Evolutionary conservation across 2,888 invertebrate genomes (phyloP).

Genomic region (Cotesia congregata): DNA sequence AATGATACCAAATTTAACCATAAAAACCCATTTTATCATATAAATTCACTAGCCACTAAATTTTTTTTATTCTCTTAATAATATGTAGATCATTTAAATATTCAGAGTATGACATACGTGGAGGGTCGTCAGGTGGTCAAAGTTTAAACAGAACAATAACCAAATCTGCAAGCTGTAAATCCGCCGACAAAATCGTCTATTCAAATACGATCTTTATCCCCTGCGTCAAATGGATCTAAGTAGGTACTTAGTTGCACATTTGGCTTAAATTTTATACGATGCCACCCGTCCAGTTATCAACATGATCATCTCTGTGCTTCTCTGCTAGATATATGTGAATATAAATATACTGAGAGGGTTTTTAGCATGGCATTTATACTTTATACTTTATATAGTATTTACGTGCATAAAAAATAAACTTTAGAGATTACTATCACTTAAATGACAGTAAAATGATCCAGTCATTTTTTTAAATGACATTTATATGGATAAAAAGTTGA

Average conservation of each 20-base stretch:
- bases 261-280: conserved; percentile 62
- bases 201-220: conserved; percentile 66
- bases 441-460: no score
- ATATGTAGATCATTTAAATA: conserved; percentile 41
- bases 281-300: conserved; percentile 42
- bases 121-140: conserved; percentile 64
- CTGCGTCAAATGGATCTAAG: conserved; percentile 63
- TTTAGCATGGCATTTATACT: not conserved
- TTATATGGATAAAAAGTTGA: no score
- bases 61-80: no score
- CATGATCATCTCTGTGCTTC: conserved; percentile 24
- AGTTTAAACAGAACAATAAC: conserved; percentile 61
- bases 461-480: no score
- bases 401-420: no score
- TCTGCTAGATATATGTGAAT: not conserved
- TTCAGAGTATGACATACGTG: conserved; percentile 38
- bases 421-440: no score
- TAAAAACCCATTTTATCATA: no score
- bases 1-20: no score
- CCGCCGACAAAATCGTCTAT: conserved; percentile 62
- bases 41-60: no score
- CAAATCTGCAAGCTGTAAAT: conserved; percentile 56
- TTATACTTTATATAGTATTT: no score
- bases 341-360: not conserved
- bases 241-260: conserved; percentile 70